These are phyloP conservation scores for Apaloderma vittatum DNA, from an alignment of 2,113 vertebrate genomes.

Conservation along the genomic window DNA sequence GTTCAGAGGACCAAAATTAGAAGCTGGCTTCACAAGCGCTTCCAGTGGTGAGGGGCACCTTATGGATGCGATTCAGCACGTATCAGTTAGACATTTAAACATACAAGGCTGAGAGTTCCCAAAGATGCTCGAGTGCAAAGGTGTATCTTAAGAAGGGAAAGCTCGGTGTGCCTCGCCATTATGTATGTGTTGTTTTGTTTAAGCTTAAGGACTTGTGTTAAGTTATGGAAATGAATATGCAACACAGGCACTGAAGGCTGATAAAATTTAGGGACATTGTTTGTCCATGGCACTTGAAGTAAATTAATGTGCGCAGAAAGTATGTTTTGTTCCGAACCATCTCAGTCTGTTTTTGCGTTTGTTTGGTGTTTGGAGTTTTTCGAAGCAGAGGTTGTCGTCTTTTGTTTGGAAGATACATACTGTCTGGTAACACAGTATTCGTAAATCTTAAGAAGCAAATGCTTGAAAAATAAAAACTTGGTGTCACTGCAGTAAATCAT, in stretches of 20 bases:
- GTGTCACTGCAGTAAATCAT: background rate
- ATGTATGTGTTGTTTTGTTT: background rate
- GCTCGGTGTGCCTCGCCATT: background rate
- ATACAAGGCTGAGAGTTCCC: background rate
- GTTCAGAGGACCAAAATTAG: background rate
- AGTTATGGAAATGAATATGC: background rate
- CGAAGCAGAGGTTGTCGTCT: background rate
- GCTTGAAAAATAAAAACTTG: background rate
- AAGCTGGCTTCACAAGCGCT: background rate
- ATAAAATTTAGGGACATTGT: rapidly evolving
- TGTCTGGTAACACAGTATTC: background rate
- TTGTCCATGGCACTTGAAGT: background rate
- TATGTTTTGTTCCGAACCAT: rapidly evolving
- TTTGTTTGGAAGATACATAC: background rate
- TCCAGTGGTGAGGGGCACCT: background rate
- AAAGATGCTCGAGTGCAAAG: background rate
- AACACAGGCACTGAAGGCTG: background rate
- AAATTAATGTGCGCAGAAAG: background rate
- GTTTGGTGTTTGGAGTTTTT: background rate
- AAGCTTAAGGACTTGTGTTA: background rate
- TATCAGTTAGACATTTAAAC: background rate
- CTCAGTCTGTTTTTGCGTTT: background rate
- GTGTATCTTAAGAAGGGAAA: background rate
- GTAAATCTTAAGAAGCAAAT: background rate
- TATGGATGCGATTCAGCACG: background rate